Evolutionary conservation across 2,113 vertebrate genomes (phyloP).

Genomic region (Chionomys nivalis): DNA sequence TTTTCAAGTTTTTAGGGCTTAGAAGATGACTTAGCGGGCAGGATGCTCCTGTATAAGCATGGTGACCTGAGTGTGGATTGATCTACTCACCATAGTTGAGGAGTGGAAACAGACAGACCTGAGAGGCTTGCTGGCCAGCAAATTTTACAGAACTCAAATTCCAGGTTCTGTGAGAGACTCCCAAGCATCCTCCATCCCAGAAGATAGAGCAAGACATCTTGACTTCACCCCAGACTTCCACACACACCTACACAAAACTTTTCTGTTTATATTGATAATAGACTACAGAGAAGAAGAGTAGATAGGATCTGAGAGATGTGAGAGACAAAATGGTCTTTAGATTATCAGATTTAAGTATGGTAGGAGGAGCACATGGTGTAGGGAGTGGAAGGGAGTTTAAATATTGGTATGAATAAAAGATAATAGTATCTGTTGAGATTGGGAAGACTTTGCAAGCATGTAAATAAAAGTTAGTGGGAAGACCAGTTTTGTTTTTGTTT

Average conservation of each 20-base stretch:
- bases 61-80: neutral
- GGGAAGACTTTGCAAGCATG: neutral
- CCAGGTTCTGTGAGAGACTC: neutral
- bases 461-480: neutral
- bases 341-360: neutral
- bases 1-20: neutral
- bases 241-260: neutral
- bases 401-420: neutral
- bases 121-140: neutral
- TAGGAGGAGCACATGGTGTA: neutral
- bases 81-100: neutral
- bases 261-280: neutral
- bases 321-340: neutral
- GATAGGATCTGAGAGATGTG: neutral
- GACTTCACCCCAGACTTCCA: neutral
- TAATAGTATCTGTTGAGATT: neutral
- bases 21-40: neutral
- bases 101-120: neutral
- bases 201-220: neutral
- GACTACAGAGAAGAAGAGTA: neutral
- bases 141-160: neutral
- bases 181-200: neutral
- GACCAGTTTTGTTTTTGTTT: neutral
- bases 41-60: neutral
- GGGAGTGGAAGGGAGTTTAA: neutral